These are phyloP conservation scores for Fratercula arctica DNA, from an alignment of 2,797 vertebrate species.

Conservation along the genomic window DNA sequence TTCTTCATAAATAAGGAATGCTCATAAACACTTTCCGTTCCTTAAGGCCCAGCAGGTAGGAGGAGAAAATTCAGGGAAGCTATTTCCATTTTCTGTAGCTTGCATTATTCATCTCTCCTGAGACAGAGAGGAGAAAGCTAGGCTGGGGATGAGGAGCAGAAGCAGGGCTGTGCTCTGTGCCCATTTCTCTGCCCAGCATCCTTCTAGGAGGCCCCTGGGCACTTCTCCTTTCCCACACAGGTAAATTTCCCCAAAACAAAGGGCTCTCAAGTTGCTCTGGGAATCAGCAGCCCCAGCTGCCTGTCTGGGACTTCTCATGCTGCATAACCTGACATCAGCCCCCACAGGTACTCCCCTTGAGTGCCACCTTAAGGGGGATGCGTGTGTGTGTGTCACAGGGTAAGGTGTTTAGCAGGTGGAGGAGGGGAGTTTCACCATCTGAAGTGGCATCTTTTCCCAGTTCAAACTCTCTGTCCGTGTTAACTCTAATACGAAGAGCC, in stretches of 20 bases:
- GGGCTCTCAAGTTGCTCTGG: not conserved
- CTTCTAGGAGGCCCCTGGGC: not conserved
- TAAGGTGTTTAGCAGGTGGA: not conserved
- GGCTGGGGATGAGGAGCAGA: not conserved
- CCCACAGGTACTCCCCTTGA: not conserved
- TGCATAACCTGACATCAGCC: not conserved
- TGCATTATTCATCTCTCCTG: slow-evolving; percentile 16
- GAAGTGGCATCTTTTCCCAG: not conserved
- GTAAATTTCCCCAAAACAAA: not conserved
- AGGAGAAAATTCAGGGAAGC: not conserved
- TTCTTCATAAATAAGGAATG: not conserved
- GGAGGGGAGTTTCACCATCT: not conserved
- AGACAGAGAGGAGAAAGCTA: not conserved
- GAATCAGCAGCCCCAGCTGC: not conserved
- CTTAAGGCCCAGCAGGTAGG: not conserved
- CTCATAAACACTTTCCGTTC: not conserved
- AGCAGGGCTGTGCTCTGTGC: not conserved
- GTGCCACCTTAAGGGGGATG: too few species aligned
- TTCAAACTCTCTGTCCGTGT: fast-evolving
- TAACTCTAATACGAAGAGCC: fast-evolving
- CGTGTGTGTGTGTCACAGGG: not conserved
- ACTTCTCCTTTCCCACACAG: not conserved
- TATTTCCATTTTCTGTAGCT: not conserved
- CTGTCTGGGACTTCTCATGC: not conserved
- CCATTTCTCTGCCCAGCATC: not conserved